Evolutionary conservation across 2,797 vertebrate species (phyloP).

Genomic region (Sylvia borin): DNA sequence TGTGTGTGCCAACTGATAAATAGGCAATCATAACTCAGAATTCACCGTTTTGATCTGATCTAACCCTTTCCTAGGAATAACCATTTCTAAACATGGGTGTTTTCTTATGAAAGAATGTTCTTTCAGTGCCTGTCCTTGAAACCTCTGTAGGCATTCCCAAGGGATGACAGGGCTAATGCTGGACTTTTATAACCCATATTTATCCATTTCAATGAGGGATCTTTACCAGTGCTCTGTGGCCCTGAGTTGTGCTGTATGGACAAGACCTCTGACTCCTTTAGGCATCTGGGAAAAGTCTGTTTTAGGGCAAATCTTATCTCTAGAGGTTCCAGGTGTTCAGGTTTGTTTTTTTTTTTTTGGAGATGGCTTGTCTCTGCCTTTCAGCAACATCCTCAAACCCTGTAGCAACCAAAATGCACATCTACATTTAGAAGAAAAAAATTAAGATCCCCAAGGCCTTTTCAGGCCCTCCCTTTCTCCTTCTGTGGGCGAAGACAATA

Average conservation of each 20-base stretch:
- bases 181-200: background rate
- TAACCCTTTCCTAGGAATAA: background rate
- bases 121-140: background rate
- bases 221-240: background rate
- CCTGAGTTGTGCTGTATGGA: background rate
- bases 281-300: background rate
- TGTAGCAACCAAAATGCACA: background rate
- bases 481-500: background rate
- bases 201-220: background rate
- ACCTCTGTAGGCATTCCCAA: background rate
- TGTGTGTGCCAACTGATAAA: background rate
- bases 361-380: background rate
- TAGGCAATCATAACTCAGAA: background rate
- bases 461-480: background rate
- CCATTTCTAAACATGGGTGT: background rate
- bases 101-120: background rate
- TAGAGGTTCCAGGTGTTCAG: background rate
- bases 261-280: background rate
- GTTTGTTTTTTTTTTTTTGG: background rate
- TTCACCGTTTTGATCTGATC: background rate
- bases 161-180: background rate
- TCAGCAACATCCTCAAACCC: background rate
- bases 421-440: background rate
- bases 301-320: background rate
- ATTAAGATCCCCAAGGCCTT: background rate